Base-by-base conservation (phyloP, 2,113 vertebrate genomes). In the Nibea albiflora region DNA sequence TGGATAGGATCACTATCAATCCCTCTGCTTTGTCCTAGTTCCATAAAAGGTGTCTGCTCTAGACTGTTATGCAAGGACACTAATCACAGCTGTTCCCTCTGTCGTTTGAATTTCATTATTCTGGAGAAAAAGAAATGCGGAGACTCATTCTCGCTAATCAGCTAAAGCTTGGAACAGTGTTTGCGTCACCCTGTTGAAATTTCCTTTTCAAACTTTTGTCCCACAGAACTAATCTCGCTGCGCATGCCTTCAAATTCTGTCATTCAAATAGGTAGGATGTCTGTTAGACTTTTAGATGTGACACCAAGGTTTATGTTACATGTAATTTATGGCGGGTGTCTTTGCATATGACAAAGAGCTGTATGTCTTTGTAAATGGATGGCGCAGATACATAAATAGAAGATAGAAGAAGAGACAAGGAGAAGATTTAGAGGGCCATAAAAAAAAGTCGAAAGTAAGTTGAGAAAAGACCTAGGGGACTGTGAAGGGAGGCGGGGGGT, bases 1-100 rank as follows among this genome's bases (percentile, higher is more conserved):
- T 82, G 86, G 81, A 80, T 19, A 67, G 77, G 78, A 84, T 82
- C 16, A 17, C 52, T 50, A 35, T 80, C 78, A 83, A 75, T 83
- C 71, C 78, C 61, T 31, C 64, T 68, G 86, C 63, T 86, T 89
- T 81, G 75, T 35, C 78, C 47, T 22, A 64, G 8, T 78, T 80
- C 64, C 39, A 74, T 67, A 75, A 75, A 74, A 80, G 60, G 75
- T 79, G 60, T 81, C 77, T 58, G 7, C 65, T 77, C 22, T 16
- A 49, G 57, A 71, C 60, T 71, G 5, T 71, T 73, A 71, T 7
- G 28, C 35, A 81, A 65, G 57, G 79, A 79, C 66, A 68, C 76
- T 74, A 76, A 78, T 67, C 65, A 56, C 56, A 67, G 68, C 73
- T 68, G 42, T 28, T 80, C 49, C 20, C 9, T 53, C 62, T 9